phyloP scores from a whole-genome alignment of 2,888 invertebrate species.

The Acrobasis consociella region DNA sequence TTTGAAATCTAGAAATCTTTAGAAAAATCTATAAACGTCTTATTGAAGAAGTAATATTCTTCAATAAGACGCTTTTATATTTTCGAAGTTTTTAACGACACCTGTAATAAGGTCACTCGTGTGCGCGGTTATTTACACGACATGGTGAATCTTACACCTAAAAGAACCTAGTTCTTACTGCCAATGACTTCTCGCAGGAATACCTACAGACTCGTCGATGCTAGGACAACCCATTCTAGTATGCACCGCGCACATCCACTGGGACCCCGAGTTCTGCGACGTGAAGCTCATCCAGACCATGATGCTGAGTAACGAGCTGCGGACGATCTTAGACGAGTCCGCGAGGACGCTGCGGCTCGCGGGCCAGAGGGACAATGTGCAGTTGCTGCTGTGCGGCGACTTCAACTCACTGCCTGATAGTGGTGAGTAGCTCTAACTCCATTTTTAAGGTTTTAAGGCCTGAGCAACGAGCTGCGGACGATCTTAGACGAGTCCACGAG shows the following conservation, averaged over 20 bases:
- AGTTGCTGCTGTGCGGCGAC: slow-evolving; percentile 97
- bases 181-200: slow-evolving; percentile 64
- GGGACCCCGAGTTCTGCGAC: slow-evolving; percentile 99
- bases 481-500: slow-evolving; percentile 94
- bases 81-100: too few species aligned
- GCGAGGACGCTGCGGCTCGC: slow-evolving; percentile 89
- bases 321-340: slow-evolving; percentile 93
- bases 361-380: slow-evolving; percentile 91
- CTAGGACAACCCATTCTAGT: slow-evolving; percentile 94
- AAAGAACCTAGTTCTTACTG: neutral
- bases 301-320: slow-evolving; percentile 98
- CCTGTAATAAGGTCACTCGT: too few species aligned
- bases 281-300: slow-evolving; percentile 99
- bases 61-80: too few species aligned
- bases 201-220: slow-evolving; percentile 89
- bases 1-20: too few species aligned
- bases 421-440: neutral
- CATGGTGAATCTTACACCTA: too few species aligned
- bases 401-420: slow-evolving; percentile 97
- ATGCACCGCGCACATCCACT: slow-evolving; percentile 99
- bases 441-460: too few species aligned
- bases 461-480: slow-evolving; percentile 95
- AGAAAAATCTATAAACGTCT: too few species aligned
- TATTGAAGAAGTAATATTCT: too few species aligned
- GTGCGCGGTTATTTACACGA: too few species aligned